These are phyloP conservation scores for Pantherophis vulpinus DNA, from an alignment of 2,797 vertebrate species.

Conservation along the genomic window DNA sequence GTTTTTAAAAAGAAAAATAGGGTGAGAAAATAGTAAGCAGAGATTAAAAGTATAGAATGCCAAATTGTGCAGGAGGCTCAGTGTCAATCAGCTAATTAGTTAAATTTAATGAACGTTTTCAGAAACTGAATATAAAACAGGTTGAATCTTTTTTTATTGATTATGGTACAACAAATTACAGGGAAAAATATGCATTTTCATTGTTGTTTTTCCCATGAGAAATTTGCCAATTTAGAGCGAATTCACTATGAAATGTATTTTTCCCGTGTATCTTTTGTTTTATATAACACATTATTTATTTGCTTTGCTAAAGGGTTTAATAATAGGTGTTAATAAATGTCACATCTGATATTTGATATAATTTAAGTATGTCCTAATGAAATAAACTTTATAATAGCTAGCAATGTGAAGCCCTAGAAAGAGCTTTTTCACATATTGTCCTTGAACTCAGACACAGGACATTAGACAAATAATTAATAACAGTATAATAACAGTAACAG, in stretches of 20 bases:
- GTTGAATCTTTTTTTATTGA: background rate
- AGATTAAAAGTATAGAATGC: background rate
- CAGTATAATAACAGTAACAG: too few relatives aligned
- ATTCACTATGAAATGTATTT: background rate
- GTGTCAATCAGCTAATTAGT: background rate
- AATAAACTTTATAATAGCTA: background rate
- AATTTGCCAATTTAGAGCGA: background rate
- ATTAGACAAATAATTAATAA: too few relatives aligned
- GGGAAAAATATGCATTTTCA: background rate
- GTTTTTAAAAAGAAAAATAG: background rate
- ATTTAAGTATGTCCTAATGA: background rate
- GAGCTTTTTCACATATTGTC: too few relatives aligned
- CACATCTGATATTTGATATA: background rate
- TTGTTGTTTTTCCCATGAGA: background rate
- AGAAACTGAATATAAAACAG: background rate
- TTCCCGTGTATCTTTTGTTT: background rate
- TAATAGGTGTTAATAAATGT: background rate
- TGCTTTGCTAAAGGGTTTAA: background rate
- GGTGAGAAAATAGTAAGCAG: background rate
- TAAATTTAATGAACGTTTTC: background rate
- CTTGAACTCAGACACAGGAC: too few relatives aligned
- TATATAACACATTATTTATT: background rate
- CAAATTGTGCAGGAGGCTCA: background rate
- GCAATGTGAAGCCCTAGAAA: too few relatives aligned
- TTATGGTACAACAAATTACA: background rate